Conservation (phyloP, 2,113 vertebrate genomes). For the Eclectus roratus region DNA sequence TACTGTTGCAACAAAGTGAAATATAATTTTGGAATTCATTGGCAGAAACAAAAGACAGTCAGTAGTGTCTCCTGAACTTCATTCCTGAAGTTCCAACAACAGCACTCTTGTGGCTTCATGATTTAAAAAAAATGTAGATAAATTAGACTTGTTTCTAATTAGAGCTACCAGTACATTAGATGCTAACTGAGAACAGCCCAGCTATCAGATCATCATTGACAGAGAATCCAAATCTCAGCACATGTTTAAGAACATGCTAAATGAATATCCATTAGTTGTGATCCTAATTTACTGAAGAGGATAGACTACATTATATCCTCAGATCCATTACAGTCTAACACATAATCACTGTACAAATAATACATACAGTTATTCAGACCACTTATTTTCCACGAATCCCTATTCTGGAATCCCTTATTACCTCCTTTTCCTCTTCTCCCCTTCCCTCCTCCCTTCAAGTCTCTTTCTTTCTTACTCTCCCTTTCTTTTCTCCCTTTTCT, state of each 20-base stretch:
- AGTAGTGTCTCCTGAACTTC: neutral
- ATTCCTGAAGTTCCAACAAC: neutral
- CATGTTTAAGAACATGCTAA: neutral
- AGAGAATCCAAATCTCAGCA: neutral
- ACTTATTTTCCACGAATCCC: neutral
- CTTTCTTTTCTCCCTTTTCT: neutral
- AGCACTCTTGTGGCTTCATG: neutral
- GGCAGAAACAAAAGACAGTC: neutral
- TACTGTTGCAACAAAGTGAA: neutral
- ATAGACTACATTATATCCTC: neutral
- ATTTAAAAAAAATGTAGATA: neutral
- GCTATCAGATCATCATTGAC: neutral
- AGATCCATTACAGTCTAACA: neutral
- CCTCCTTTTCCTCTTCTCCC: neutral
- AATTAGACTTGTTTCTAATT: neutral
- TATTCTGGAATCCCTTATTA: neutral
- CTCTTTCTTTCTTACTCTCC: neutral
- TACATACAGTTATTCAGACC: neutral
- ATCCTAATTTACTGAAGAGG: neutral
- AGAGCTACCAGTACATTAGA: neutral
- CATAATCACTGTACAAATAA: neutral
- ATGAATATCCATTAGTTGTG: neutral
- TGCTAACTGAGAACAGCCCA: neutral
- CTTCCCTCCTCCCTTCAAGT: neutral
- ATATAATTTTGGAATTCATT: neutral